Evolutionary conservation across 2,113 vertebrate species (phyloP).

Genomic region (Crotalus viridis): DNA sequence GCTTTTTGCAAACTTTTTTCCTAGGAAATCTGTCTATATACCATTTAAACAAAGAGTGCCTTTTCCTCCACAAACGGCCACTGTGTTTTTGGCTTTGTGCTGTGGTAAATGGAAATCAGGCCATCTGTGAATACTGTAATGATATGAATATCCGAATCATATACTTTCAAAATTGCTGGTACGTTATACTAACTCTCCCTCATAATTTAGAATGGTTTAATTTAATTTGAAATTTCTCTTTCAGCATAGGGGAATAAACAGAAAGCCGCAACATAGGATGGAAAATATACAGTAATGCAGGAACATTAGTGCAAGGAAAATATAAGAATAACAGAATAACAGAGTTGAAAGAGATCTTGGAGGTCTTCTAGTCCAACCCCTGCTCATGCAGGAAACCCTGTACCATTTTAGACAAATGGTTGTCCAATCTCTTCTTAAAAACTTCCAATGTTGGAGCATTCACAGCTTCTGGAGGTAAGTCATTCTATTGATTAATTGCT

Average conservation of each 20-base stretch:
- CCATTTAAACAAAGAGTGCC: conserved; percentile 27
- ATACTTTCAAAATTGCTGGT: neutral
- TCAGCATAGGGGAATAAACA: neutral
- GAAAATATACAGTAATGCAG: neutral
- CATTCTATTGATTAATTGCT: neutral
- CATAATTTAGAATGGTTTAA: neutral
- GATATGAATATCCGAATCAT: neutral
- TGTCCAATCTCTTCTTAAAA: neutral
- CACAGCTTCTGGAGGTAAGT: neutral
- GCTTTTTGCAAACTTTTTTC: neutral
- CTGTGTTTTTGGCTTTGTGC: neutral
- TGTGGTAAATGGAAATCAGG: neutral
- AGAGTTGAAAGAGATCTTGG: neutral
- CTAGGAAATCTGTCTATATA: neutral
- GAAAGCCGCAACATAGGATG: neutral
- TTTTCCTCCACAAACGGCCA: neutral
- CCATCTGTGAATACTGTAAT: neutral
- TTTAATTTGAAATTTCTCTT: neutral
- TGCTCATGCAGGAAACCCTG: neutral
- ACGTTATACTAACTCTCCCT: neutral
- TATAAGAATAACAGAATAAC: neutral
- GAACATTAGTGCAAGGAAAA: neutral
- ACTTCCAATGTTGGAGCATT: neutral
- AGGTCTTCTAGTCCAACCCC: neutral
- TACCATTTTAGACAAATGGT: neutral